Conservation (phyloP, 1,140 invertebrate species). For the Drosophila aff. region DNA sequence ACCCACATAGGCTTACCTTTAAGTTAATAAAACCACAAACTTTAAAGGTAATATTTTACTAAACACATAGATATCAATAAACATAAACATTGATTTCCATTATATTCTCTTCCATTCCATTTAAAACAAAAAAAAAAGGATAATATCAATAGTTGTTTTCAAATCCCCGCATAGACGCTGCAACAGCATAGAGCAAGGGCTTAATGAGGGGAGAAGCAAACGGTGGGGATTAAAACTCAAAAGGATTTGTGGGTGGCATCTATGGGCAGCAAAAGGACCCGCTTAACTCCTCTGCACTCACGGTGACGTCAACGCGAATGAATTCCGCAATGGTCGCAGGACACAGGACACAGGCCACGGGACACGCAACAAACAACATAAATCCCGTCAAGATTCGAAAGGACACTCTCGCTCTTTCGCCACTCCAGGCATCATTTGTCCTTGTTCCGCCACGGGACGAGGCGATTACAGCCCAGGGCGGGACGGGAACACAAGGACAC, state of each 20-base stretch:
- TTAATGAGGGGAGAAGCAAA: neutral
- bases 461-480: conserved; percentile 1
- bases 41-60: too few species aligned
- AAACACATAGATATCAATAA: too few species aligned
- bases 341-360: conserved; percentile 2
- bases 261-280: neutral
- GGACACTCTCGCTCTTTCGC: neutral
- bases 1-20: too few species aligned
- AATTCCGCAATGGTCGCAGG: conserved; percentile 18
- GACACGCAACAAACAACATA: conserved; percentile 18
- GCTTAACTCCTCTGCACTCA: neutral
- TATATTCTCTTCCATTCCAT: neutral
- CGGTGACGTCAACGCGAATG: conserved; percentile 25
- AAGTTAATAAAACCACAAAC: too few species aligned
- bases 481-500: neutral
- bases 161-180: neutral
- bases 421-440: conserved; percentile 4
- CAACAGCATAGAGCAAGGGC: neutral
- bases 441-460: conserved; percentile 36
- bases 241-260: conserved; percentile 10
- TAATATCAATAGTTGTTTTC: neutral
- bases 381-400: conserved; percentile 25
- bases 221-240: conserved; percentile 3
- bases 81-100: neutral
- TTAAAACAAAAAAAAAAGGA: neutral